Percentiles rank a stretch among this genome's conserved stretches.
phyloP scores from a whole-genome alignment of 2,888 invertebrate species.

The Volucella bombylans region DNA sequence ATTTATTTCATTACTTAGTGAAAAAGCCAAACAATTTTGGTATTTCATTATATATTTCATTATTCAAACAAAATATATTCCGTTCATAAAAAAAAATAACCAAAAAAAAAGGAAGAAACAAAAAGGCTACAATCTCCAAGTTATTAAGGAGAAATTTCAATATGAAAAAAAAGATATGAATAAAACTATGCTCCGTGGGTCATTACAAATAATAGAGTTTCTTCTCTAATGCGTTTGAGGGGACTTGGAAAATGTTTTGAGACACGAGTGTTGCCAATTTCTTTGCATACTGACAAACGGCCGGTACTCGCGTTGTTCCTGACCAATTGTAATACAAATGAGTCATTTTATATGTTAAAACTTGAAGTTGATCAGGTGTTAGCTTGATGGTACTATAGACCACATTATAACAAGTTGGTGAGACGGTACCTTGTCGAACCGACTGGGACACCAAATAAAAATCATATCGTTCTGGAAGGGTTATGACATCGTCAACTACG shows the following conservation, averaged over 20 bases:
- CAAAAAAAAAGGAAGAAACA: neutral
- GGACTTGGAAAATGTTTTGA: conserved; percentile 90
- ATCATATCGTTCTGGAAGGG: conserved; percentile 91
- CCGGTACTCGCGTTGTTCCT: conserved; percentile 92
- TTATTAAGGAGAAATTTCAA: neutral
- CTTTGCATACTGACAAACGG: conserved; percentile 97
- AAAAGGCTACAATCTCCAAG: neutral
- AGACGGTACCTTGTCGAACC: conserved; percentile 93
- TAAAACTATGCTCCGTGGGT: neutral
- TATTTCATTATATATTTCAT: no score
- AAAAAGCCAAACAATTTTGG: no score
- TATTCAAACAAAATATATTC: neutral
- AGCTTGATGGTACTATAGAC: conserved; percentile 88
- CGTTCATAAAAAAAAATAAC: neutral
- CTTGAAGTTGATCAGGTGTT: conserved; percentile 89
- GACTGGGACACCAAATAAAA: conserved; percentile 95
- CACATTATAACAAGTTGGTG: conserved; percentile 95
- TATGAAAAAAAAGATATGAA: neutral
- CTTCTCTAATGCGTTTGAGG: conserved; percentile 86
- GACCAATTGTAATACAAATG: conserved; percentile 98
- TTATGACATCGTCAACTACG: conserved; percentile 92
- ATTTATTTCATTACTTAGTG: no score
- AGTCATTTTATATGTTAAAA: conserved; percentile 92
- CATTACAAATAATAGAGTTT: conserved; percentile 88
- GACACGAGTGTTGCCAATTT: conserved; percentile 94